Evolutionary conservation across 1,140 invertebrate genomes (phyloP), one percentile per base, ranked within the genome.

Genomic region (Leptoteleia sp.): DNA sequence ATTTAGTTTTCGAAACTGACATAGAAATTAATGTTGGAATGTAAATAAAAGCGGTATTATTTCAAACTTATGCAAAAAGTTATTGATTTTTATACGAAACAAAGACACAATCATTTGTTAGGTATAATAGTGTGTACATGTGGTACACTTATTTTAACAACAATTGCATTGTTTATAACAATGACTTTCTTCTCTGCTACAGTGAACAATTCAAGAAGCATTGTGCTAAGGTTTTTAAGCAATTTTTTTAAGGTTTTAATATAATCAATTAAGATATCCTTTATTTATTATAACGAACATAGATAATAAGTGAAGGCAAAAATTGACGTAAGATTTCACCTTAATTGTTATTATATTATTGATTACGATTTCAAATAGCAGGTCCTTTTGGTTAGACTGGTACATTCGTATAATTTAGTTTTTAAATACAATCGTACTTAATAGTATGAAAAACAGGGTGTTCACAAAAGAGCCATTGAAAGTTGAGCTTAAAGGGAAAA

Each of bases 371-470:
- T 35, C 16, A 13, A 7, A 22, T 37, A 22, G 17, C 27, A 38
- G 19, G 0, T 4, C 35, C 4, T 3, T 37, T 42, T 29, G 29
- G 12, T 29, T 22, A 29, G 37, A 40, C 13, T 54, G n/a, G 48
- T 35, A 54, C 9, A 50, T 38, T 12, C n/a, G n/a, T 4, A 52
- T 12, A 3, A 38, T 38, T 59, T 59, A 59, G 40, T 43, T 57
- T 22, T 45, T 45, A 59, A 45, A 33, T 4, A 9, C 8, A n/a
- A 62, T 48, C 33, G 57, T 62, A 62, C 57, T 62, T 62, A 62
- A 62, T 48, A 48, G 37, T 29, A 48, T 33, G 57, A 11, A 37
- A 27, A 37, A 38, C 57, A 62, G 54, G 27, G 43, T 62, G 57
- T 62, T 31, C n/a, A n/a, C 9, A 38, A 48, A 13, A 7, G 22